Evolutionary conservation across 2,797 vertebrate genomes (phyloP).

Genomic region (Sternarchorhynchus goeldii): DNA sequence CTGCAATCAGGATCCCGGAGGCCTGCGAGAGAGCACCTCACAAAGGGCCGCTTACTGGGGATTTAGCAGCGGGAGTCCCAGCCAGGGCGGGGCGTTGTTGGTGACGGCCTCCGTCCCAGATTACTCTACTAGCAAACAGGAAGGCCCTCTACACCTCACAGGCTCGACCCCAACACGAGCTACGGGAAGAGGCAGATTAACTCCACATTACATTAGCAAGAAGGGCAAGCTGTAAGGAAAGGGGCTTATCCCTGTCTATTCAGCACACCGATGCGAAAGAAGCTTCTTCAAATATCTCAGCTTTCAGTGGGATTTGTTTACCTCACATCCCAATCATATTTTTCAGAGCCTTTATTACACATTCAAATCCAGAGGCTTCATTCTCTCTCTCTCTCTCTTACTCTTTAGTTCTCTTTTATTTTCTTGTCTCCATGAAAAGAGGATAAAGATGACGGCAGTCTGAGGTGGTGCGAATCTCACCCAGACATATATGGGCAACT

Average conservation of each 20-base stretch:
- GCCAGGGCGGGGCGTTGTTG: background rate
- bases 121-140: constrained; percentile 58
- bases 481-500: constrained; percentile 51
- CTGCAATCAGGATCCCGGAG: constrained; percentile 74
- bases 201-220: constrained; percentile 53
- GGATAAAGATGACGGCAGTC: constrained; percentile 27
- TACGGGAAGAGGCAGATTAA: constrained; percentile 44
- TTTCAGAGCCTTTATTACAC: constrained; percentile 43
- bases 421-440: constrained; percentile 6
- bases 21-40: constrained; percentile 69
- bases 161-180: constrained; percentile 35
- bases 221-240: constrained; percentile 48
- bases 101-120: constrained; percentile 48
- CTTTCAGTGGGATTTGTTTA: constrained; percentile 42
- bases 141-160: constrained; percentile 35
- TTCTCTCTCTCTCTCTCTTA: constrained; percentile 13
- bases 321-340: constrained; percentile 40
- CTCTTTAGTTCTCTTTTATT: too few species aligned
- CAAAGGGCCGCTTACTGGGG: constrained; percentile 57
- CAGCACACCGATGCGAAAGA: constrained; percentile 25
- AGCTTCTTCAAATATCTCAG: constrained; percentile 28
- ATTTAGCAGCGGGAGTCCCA: constrained; percentile 49
- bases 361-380: too few species aligned
- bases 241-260: constrained; percentile 43
- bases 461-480: constrained; percentile 26